phyloP scores from a whole-genome alignment of 2,797 vertebrate species.

The Meriones psammophilus region DNA sequence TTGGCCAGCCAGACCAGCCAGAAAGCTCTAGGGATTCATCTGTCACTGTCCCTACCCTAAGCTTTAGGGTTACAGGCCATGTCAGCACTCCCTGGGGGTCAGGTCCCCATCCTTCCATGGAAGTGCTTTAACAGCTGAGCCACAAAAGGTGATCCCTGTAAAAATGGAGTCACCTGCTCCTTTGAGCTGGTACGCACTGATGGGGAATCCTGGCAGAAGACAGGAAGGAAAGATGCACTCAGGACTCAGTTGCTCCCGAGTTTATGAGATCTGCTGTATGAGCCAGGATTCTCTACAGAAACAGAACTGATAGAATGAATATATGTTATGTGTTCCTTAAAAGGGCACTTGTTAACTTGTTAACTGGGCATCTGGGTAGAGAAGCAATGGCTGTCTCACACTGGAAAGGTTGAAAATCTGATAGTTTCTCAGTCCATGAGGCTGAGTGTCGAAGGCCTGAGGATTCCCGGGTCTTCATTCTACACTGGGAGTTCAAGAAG shows the following conservation, averaged over 20 bases:
- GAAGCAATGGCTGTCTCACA: background rate
- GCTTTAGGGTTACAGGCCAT: background rate
- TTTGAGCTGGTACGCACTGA: background rate
- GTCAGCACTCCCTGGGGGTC: no score
- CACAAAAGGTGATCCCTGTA: background rate
- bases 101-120: background rate
- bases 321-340: background rate
- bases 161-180: background rate
- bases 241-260: background rate
- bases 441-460: background rate
- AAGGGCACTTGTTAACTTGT: background rate
- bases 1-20: no score
- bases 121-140: background rate
- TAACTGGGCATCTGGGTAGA: background rate
- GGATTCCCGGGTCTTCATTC: background rate
- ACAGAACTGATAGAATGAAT: background rate
- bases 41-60: background rate
- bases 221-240: background rate
- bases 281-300: background rate
- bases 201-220: background rate
- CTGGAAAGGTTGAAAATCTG: background rate
- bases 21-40: background rate
- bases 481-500: background rate
- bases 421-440: background rate
- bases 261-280: no score